phyloP scores from a whole-genome alignment of 2,888 invertebrate species.

The Plusia festucae region DNA sequence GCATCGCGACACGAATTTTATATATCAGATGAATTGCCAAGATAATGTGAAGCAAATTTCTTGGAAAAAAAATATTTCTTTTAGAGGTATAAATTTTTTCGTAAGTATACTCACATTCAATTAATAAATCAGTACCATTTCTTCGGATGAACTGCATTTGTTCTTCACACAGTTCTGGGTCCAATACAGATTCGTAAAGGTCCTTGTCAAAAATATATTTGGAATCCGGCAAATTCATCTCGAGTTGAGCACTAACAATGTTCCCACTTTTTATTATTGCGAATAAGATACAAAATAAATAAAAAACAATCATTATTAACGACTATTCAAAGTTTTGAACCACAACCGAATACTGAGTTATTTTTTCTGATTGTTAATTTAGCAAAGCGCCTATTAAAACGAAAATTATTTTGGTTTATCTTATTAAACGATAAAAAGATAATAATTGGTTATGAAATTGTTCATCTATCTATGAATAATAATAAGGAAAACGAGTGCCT shows the following conservation, averaged over 20 bases:
- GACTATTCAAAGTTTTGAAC: too few species aligned
- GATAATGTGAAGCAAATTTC: too few species aligned
- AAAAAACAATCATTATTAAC: slow-evolving; percentile 25
- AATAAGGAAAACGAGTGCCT: too few species aligned
- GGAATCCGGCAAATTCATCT: slow-evolving; percentile 52
- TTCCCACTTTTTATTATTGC: neutral
- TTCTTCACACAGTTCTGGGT: slow-evolving; percentile 70
- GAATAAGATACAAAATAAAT: slow-evolving; percentile 33
- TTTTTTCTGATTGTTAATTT: neutral
- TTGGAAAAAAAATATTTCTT: too few species aligned
- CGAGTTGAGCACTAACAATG: slow-evolving; percentile 45
- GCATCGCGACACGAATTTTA: too few species aligned
- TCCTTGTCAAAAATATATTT: slow-evolving; percentile 70
- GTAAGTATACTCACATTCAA: slow-evolving; percentile 74
- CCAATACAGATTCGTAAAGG: slow-evolving; percentile 72
- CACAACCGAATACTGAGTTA: neutral
- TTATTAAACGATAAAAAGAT: neutral
- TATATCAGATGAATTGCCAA: too few species aligned
- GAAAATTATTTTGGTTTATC: neutral
- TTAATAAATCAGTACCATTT: slow-evolving; percentile 61
- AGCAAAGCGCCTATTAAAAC: neutral
- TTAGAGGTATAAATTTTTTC: too few species aligned
- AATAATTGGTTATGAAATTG: neutral
- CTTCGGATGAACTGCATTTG: slow-evolving; percentile 69
- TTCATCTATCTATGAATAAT: too few species aligned